Evolutionary conservation across 2,888 invertebrate species (phyloP).

Genomic region (Phortica okadai): DNA sequence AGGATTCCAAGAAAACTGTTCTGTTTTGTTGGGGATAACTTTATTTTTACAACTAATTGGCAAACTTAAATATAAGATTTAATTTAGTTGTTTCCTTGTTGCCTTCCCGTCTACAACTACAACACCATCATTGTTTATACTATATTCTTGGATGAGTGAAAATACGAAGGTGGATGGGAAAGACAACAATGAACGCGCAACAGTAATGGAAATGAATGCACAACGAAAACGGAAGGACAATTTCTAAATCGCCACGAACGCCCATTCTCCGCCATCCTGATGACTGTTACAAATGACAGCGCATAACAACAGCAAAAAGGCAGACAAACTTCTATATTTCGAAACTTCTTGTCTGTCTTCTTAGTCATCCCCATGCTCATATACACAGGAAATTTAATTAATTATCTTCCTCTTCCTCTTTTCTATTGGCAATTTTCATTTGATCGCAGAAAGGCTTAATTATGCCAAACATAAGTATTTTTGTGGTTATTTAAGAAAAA

Average conservation of each 20-base stretch:
- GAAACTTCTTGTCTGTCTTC: neutral
- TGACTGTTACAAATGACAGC: neutral
- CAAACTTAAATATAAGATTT: slow-evolving; percentile 72
- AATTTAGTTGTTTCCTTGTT: slow-evolving; percentile 59
- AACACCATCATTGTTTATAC: too few relatives aligned
- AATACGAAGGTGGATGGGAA: slow-evolving; percentile 9
- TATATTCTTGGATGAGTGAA: neutral
- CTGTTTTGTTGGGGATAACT: slow-evolving; percentile 48
- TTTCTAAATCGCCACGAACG: slow-evolving; percentile 36
- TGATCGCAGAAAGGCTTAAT: neutral
- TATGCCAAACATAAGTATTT: slow-evolving; percentile 17
- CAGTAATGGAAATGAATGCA: slow-evolving; percentile 21
- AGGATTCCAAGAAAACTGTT: slow-evolving; percentile 24
- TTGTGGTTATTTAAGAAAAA: neutral
- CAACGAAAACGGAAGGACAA: slow-evolving; percentile 50
- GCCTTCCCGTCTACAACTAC: neutral
- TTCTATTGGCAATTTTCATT: neutral
- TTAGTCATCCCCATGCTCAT: neutral
- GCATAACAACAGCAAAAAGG: neutral
- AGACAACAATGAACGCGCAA: slow-evolving; percentile 16
- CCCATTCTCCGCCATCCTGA: neutral
- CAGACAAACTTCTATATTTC: neutral
- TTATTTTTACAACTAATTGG: slow-evolving; percentile 73
- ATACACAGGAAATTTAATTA: neutral
- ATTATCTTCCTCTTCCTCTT: neutral